A percentile compares a stretch with the other conserved stretches of the same genome.
phyloP scores from a whole-genome alignment of 2,113 vertebrate species.

The Sylvia atricapilla region DNA sequence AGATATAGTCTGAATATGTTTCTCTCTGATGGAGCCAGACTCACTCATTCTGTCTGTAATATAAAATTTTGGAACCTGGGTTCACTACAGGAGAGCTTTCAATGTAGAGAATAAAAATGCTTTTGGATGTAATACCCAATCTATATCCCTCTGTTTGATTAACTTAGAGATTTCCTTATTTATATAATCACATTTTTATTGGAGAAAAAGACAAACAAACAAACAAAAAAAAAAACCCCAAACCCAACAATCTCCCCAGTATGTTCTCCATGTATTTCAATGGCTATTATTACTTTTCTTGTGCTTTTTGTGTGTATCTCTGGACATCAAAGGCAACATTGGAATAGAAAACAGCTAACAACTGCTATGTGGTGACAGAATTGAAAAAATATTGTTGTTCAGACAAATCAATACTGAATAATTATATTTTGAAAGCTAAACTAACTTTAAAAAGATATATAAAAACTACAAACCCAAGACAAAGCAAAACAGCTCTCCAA shows the following conservation, averaged over 20 bases:
- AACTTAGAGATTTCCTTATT: neutral
- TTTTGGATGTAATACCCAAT: neutral
- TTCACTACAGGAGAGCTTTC: neutral
- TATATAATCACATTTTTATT: neutral
- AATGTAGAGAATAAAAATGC: neutral
- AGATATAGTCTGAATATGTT: neutral
- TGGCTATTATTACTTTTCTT: neutral
- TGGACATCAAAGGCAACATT: neutral
- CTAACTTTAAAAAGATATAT: neutral
- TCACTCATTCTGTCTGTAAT: neutral
- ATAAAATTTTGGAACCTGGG: neutral
- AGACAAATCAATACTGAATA: neutral
- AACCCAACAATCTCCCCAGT: neutral
- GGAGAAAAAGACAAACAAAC: neutral
- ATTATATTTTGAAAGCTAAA: conserved; percentile 38
- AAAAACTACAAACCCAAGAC: neutral
- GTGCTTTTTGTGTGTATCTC: neutral
- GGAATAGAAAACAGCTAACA: neutral
- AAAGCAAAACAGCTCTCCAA: neutral
- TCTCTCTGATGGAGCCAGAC: neutral
- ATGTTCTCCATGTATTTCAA: neutral
- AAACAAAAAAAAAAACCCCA: neutral
- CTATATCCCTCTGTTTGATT: neutral
- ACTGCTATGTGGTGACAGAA: neutral
- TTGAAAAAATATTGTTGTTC: neutral